Conservation (phyloP, 2,797 vertebrate genomes). For the Catharus ustulatus region DNA sequence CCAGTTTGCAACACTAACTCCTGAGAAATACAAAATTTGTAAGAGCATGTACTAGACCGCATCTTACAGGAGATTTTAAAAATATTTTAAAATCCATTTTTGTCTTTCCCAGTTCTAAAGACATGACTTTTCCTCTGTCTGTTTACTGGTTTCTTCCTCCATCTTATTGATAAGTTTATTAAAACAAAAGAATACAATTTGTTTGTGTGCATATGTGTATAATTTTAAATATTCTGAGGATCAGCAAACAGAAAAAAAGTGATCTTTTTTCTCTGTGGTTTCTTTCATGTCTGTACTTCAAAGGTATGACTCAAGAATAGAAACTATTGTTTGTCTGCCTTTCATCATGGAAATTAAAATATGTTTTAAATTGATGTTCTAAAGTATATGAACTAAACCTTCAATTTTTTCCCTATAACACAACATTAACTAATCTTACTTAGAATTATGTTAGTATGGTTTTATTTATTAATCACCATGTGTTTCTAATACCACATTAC, state of each 20-base stretch:
- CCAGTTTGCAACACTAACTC: neutral
- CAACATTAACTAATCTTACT: neutral
- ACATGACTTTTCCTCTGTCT: neutral
- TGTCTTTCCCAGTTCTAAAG: neutral
- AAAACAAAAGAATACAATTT: neutral
- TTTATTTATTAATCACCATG: neutral
- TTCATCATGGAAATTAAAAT: neutral
- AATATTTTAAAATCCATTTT: neutral
- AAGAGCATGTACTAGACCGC: neutral
- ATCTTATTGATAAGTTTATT: neutral
- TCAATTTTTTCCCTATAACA: neutral
- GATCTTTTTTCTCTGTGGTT: neutral
- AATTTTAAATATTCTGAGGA: neutral
- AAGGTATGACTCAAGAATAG: neutral
- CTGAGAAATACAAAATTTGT: neutral
- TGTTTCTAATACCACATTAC: neutral
- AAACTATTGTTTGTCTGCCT: neutral
- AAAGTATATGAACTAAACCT: neutral
- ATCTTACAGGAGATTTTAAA: neutral
- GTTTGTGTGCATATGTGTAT: too few species aligned
- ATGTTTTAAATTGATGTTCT: neutral
- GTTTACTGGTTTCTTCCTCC: neutral
- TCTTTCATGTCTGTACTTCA: neutral
- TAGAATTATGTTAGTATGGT: neutral
- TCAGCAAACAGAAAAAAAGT: neutral